Conservation (phyloP, 2,888 invertebrate species). For the Nephrotoma flavescens region DNA sequence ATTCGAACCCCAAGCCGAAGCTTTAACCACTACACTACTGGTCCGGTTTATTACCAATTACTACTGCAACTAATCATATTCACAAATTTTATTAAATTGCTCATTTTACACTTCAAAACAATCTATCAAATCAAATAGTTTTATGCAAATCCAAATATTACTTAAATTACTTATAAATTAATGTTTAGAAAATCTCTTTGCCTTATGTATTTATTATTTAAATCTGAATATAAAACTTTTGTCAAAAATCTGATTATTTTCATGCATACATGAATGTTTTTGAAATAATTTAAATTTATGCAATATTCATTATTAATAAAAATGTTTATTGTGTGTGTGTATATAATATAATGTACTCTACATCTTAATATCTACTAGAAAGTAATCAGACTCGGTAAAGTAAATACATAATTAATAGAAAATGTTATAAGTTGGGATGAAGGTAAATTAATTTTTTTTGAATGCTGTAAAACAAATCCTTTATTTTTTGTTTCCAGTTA, state of each 20-base stretch:
- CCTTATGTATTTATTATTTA: neutral
- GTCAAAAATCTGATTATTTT: neutral
- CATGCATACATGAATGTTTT: neutral
- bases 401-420: neutral
- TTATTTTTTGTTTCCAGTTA: neutral
- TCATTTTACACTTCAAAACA: too few species aligned
- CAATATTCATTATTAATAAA: neutral
- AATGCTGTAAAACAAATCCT: neutral
- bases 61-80: too few species aligned
- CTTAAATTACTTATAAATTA: neutral
- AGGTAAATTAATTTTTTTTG: neutral
- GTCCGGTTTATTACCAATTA: too few species aligned
- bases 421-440: neutral
- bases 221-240: neutral
- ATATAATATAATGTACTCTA: neutral
- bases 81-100: too few species aligned
- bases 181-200: neutral
- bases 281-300: neutral
- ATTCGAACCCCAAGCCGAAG: too few species aligned
- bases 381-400: neutral
- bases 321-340: neutral
- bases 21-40: too few species aligned
- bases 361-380: neutral
- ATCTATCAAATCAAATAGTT: neutral
- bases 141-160: neutral